Evolutionary conservation across 2,797 vertebrate genomes (phyloP).

Genomic region (Petrocephalus schoutedeni): DNA sequence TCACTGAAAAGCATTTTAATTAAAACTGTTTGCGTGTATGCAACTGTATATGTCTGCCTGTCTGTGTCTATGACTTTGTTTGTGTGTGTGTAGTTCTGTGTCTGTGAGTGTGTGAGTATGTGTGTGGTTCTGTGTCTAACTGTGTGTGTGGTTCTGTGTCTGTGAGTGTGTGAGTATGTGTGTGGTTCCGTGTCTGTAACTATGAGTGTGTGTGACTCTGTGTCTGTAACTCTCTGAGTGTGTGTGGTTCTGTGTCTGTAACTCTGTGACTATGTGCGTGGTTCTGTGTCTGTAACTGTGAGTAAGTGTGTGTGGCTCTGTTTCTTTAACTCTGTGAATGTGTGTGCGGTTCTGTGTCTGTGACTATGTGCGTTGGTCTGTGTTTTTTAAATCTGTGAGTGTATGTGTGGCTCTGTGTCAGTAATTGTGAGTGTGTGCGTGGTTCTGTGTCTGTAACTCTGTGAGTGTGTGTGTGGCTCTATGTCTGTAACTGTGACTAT

Average conservation of each 20-base stretch:
- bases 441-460: not conserved
- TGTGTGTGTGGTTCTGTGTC: too few relatives aligned
- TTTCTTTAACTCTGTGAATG: not conserved
- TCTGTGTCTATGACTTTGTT: conserved; percentile 2
- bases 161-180: not conserved
- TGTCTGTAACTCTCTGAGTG: not conserved
- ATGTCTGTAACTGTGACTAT: not conserved
- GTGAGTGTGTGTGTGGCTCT: not conserved
- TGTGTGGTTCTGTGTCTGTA: not conserved
- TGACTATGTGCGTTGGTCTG: too few relatives aligned
- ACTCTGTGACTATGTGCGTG: not conserved
- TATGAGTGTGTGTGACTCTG: not conserved
- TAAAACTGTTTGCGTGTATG: conserved; percentile 13
- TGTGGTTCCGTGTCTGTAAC: not conserved
- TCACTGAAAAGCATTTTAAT: conserved; percentile 20
- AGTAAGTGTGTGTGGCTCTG: not conserved
- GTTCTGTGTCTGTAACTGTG: not conserved
- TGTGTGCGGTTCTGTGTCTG: not conserved
- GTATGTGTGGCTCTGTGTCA: not conserved
- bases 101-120: not conserved
- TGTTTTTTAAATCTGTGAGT: not conserved
- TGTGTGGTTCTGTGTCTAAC: not conserved
- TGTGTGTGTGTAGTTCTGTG: not conserved
- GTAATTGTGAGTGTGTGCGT: not conserved
- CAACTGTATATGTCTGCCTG: not conserved